Evolutionary conservation across 1,140 invertebrate species (phyloP).

Genomic region (Zaprionus nigranus): DNA sequence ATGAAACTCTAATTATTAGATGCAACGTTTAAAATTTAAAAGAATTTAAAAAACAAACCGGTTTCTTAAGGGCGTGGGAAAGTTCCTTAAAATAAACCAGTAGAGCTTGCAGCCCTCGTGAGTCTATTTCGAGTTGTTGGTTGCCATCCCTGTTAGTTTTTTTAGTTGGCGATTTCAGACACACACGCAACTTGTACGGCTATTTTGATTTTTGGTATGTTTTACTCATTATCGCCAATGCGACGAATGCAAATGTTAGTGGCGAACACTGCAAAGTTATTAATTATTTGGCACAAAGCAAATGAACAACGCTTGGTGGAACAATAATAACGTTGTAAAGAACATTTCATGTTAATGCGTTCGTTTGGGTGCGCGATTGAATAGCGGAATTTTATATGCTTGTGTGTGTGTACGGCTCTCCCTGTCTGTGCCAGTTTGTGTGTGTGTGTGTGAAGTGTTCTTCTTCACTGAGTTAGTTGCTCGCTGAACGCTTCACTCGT

Average conservation of each 20-base stretch:
- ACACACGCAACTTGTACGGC: constrained; percentile 64
- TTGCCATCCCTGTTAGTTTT: constrained; percentile 47
- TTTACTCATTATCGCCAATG: constrained; percentile 13
- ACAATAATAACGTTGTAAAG: constrained; percentile 52
- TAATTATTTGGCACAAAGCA: constrained; percentile 22
- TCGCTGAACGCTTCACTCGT: constrained; percentile 39
- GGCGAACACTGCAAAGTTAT: constrained; percentile 2
- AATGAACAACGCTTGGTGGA: background rate
- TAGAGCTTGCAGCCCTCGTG: constrained; percentile 27
- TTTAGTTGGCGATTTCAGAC: constrained; percentile 66
- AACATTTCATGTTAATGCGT: constrained; percentile 63
- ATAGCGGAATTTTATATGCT: constrained; percentile 67
- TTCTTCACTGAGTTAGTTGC: constrained; percentile 45
- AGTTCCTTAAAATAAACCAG: constrained; percentile 8
- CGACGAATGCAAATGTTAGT: constrained; percentile 19
- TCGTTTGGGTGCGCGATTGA: constrained; percentile 49
- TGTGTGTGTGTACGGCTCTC: constrained; percentile 28
- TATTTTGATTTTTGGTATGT: constrained; percentile 78
- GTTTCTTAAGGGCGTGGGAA: constrained; percentile 12
- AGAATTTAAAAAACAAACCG: background rate
- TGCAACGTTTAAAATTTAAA: background rate
- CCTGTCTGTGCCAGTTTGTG: constrained; percentile 14
- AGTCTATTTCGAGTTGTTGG: constrained; percentile 32
- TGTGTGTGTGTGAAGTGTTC: constrained; percentile 41
- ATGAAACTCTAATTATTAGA: background rate